phyloP scores from a whole-genome alignment of 2,797 vertebrate genomes.

The Lophius americanus region DNA sequence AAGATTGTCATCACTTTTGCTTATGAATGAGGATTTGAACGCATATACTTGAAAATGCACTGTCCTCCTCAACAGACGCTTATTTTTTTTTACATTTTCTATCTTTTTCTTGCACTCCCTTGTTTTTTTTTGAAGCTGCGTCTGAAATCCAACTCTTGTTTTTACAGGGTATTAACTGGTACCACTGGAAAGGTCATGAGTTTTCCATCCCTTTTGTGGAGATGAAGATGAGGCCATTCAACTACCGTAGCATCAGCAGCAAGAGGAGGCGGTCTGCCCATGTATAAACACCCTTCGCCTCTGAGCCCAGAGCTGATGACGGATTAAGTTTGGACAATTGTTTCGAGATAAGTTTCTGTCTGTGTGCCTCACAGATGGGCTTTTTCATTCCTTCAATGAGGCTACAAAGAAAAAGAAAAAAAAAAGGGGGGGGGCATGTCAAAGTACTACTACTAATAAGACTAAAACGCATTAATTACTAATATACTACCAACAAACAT shows the following conservation, averaged over 20 bases:
- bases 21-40: conserved; percentile 17
- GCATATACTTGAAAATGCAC: conserved; percentile 13
- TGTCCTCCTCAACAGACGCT: background rate
- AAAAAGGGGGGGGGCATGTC: conserved; percentile 3
- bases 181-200: conserved; percentile 99
- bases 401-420: conserved; percentile 15
- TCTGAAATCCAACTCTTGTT: conserved; percentile 27
- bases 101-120: conserved; percentile 4
- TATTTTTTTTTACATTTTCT: conserved; percentile 3
- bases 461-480: conserved; percentile 36
- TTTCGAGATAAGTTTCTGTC: conserved; percentile 40
- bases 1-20: conserved; percentile 7
- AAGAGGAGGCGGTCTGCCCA: conserved; percentile 89
- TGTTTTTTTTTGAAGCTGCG: conserved; percentile 4
- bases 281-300: conserved; percentile 77
- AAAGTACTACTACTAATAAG: conserved; percentile 1
- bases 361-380: conserved; percentile 33
- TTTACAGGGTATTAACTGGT: conserved; percentile 98
- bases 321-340: conserved; percentile 55
- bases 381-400: conserved; percentile 19
- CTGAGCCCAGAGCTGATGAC: conserved; percentile 36
- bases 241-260: conserved; percentile 86
- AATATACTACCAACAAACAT: conserved; percentile 36
- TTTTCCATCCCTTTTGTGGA: conserved; percentile 98
- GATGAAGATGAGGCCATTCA: conserved; percentile 98